Evolutionary conservation across 2,888 invertebrate genomes (phyloP), one percentile per base, ranked within the genome.

Genomic region (Andrena fulva): DNA sequence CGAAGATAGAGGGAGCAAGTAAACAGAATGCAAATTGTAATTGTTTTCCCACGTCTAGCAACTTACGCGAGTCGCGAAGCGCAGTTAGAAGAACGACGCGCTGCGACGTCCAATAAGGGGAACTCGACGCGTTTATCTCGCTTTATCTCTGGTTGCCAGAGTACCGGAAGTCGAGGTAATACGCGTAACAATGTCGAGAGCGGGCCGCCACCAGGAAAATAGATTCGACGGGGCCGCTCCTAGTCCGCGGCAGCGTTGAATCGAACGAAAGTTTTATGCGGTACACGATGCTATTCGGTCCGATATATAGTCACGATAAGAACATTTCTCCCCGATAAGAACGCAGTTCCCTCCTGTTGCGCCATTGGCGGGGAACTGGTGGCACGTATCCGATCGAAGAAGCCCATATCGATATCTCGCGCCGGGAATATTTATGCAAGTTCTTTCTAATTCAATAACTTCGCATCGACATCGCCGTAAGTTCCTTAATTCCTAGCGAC

Each of bases 191-290:
- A 85, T 64, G 86, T 82, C 68, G 74, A 81, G 75, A 77, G 78
- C 76, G 48, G 63, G 31, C 77, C 29, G 27, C 31, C 69, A 54
- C 64, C 24, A 35, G 74, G 81, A 77, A 42, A 86, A 87, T 87
- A 81, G 85, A 83, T 85, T 83, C 83, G 24, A 76, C 68, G 70
- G 56, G 50, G 54, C 54, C 82, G 82, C 82, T 85, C 31, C 63
- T 75, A 75, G 67, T 72, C 68, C 73, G 66, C 73, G 73, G 63
- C 50, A 35, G 31, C 79, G 77, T 80, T 42, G 50, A 77, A 71
- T 81, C 84, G 80, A 77, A 77, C 80, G 86, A 71, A 84, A 86
- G 82, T 87, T 87, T 87, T 87, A 87, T 87, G 86, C 86, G 73
- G 77, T 77, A 62, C 84, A 80, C 87, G 80, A 68, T 68, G 73